Evolutionary conservation across 2,797 vertebrate species (phyloP), one percentile per base, ranked within the genome.

Genomic region (Salarias fasciatus): DNA sequence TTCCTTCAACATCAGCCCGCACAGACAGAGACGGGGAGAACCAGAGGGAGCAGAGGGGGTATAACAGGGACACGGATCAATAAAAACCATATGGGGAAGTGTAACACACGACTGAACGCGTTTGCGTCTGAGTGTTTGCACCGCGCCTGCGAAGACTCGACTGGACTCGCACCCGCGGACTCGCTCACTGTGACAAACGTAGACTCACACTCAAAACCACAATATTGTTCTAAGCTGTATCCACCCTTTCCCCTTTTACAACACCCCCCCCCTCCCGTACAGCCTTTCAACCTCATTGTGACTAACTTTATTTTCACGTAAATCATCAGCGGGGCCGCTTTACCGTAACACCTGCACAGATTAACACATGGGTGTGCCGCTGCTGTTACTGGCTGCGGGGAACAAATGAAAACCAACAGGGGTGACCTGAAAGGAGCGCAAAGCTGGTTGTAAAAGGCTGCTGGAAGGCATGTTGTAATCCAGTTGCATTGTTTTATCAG

Each of bases 21-120:
- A 66, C 47, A 71, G 38, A 69, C 56, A 56, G 60, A 69, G 45
- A 77, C 13, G 12, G 58, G 69, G 72, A 44, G 64, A 70, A 53
- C 2, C 47, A 54, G 56, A 73, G 68, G 64, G 65, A 73, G 68
- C 65, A 71, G 66, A 41, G 67, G 64, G 79, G 77, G 79, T 63
- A 72, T 72, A 84, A 79, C 62, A 66, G 69, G 79, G 64, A 89
- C 67, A 69, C 1, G 52, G 76, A 89, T 91, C 86, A 86, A 91
- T 89, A 87, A 85, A 88, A 90, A 89, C 67, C 88, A 90, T 87
- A 91, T 89, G 88, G 85, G 18, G 73, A 88, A 84, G 83, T 83
- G 75, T 72, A n/a, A 58, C 79, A 85, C 66, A 84, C 69, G 51
- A 62, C 62, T 40, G 14, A 61, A 76, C 51, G 63, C 73, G 68